Evolutionary conservation across 2,797 vertebrate species (phyloP).

Genomic region (Galagoides demidoff): DNA sequence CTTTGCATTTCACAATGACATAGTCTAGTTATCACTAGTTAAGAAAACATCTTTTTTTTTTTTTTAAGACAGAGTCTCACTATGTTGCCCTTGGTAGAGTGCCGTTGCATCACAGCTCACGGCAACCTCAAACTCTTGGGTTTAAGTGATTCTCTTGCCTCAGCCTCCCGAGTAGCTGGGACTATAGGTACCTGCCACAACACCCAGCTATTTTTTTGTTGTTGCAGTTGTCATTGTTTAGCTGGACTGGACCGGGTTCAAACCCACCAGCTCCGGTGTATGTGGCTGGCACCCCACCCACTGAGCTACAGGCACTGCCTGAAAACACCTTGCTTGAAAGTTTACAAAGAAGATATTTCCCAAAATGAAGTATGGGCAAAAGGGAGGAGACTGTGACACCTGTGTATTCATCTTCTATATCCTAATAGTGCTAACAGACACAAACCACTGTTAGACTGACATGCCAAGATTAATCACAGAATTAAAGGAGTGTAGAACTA

Average conservation of each 20-base stretch:
- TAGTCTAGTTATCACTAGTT: slow-evolving; percentile 1
- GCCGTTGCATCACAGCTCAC: no score
- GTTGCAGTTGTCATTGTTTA: no score
- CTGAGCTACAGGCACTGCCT: neutral
- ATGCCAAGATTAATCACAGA: slow-evolving; percentile 21
- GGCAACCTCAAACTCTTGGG: no score
- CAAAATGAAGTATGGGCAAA: neutral
- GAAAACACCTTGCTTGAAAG: slow-evolving; percentile 45
- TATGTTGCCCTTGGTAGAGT: no score
- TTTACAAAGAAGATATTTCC: slow-evolving; percentile 45
- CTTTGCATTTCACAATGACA: slow-evolving; percentile 40
- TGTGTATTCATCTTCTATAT: slow-evolving; percentile 6
- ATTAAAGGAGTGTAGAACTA: slow-evolving; percentile 44
- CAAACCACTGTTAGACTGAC: neutral
- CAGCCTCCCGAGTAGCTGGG: no score
- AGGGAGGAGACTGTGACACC: neutral
- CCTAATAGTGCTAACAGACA: neutral
- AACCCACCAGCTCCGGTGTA: no score
- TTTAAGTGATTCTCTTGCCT: no score
- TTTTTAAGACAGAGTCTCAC: no score
- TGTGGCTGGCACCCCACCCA: no score
- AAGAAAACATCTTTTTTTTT: slow-evolving; percentile 6
- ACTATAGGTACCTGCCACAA: no score
- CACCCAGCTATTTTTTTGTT: no score
- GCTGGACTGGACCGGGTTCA: no score